phyloP scores from a whole-genome alignment of 2,113 vertebrate species.

The Oreochromis aureus region DNA sequence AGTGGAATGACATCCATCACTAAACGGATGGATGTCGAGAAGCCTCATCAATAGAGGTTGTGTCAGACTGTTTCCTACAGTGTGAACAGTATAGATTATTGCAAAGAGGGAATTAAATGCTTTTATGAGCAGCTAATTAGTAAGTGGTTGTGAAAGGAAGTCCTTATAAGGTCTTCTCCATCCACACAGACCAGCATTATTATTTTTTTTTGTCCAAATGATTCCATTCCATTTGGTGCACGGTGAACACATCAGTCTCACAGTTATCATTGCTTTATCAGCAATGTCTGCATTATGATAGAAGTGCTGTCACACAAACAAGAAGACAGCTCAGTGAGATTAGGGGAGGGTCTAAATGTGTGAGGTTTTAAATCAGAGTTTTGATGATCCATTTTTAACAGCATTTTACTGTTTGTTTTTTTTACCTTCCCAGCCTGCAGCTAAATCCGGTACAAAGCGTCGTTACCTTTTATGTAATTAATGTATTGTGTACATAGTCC shows the following conservation, averaged over 20 bases:
- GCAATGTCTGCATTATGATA: not conserved
- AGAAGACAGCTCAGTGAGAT: not conserved
- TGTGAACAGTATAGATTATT: not conserved
- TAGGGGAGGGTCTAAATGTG: too few relatives aligned
- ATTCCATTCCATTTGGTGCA: not conserved
- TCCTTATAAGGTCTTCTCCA: not conserved
- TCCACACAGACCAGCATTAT: not conserved
- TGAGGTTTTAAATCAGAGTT: not conserved
- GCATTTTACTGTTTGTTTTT: not conserved
- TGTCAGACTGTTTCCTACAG: not conserved
- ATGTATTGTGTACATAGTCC: not conserved
- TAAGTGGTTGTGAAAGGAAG: not conserved
- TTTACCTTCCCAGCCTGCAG: not conserved
- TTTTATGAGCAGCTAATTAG: not conserved
- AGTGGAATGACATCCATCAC: not conserved
- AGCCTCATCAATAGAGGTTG: not conserved
- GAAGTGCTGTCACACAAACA: not conserved
- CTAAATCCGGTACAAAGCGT: not conserved
- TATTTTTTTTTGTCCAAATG: not conserved
- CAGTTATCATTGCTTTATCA: not conserved
- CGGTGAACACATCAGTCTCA: fast-evolving
- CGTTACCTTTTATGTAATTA: not conserved
- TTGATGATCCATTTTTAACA: not conserved
- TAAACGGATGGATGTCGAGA: not conserved
- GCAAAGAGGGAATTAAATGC: not conserved